Evolutionary conservation across 1,140 invertebrate genomes (phyloP).

Genomic region (Neelides sp.): DNA sequence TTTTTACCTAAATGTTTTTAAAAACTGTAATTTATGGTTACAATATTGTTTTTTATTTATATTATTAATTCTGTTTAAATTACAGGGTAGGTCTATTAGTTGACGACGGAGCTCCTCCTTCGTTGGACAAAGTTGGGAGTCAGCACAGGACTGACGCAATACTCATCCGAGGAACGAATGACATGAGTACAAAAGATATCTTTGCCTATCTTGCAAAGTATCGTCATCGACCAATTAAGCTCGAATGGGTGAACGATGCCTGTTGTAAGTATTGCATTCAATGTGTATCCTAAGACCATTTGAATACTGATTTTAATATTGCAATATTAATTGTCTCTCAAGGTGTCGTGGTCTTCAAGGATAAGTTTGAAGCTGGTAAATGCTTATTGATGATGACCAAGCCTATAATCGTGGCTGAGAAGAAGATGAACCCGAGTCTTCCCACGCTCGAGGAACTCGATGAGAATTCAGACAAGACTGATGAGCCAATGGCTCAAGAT

Average conservation of each 20-base stretch:
- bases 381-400: conserved; percentile 16
- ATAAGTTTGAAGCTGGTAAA: conserved; percentile 18
- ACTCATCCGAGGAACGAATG: conserved; percentile 57
- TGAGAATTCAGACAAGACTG: conserved; percentile 1
- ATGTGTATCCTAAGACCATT: neutral
- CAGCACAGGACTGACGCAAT: conserved; percentile 53
- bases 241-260: conserved; percentile 68
- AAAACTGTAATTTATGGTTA: too few relatives aligned
- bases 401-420: conserved; percentile 13
- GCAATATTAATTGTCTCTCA: conserved; percentile 15
- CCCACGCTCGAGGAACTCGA: conserved; percentile 2
- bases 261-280: conserved; percentile 46
- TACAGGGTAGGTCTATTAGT: conserved; percentile 14
- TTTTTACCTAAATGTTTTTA: too few relatives aligned
- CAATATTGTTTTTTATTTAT: too few relatives aligned
- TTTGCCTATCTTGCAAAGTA: conserved; percentile 64
- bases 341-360: conserved; percentile 22
- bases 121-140: conserved; percentile 11
- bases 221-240: conserved; percentile 44
- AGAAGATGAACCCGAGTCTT: neutral
- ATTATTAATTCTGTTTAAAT: too few relatives aligned
- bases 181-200: conserved; percentile 62
- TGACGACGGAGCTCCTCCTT: conserved; percentile 10
- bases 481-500: conserved; percentile 12
- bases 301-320: conserved; percentile 7